Conservation (phyloP, 2,113 vertebrate genomes). For the Otolemur garnettii region DNA sequence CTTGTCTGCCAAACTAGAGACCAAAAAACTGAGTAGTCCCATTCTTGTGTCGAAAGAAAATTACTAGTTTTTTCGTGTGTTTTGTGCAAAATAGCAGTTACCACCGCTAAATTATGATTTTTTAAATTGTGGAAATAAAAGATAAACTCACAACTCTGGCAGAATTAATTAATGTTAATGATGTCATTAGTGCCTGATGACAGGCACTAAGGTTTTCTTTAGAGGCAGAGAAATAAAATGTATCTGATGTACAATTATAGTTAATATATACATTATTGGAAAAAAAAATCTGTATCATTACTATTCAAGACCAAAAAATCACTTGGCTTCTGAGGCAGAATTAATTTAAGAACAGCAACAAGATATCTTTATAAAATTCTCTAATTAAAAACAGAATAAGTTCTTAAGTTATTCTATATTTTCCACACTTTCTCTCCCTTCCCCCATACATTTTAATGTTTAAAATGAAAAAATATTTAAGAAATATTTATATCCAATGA, state of each 20-base stretch:
- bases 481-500: constrained; percentile 48
- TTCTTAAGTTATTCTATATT: constrained; percentile 69
- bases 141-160: constrained; percentile 30
- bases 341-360: constrained; percentile 75
- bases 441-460: constrained; percentile 46
- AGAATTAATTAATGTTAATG: constrained; percentile 66
- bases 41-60: constrained; percentile 60
- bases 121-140: constrained; percentile 51
- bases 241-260: constrained; percentile 57
- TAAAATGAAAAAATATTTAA: constrained; percentile 39
- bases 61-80: background rate
- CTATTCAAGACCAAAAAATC: constrained; percentile 78
- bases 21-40: background rate
- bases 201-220: constrained; percentile 52
- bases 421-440: constrained; percentile 57
- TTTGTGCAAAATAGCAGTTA: constrained; percentile 49
- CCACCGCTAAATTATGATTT: background rate
- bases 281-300: constrained; percentile 73
- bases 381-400: constrained; percentile 73
- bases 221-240: constrained; percentile 63
- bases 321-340: constrained; percentile 74
- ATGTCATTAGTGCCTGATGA: constrained; percentile 38
- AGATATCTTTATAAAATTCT: constrained; percentile 74
- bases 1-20: background rate
- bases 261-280: constrained; percentile 73